These are phyloP conservation scores for Linurgus olivaceus DNA, from an alignment of 2,797 vertebrate species.

Conservation along the genomic window DNA sequence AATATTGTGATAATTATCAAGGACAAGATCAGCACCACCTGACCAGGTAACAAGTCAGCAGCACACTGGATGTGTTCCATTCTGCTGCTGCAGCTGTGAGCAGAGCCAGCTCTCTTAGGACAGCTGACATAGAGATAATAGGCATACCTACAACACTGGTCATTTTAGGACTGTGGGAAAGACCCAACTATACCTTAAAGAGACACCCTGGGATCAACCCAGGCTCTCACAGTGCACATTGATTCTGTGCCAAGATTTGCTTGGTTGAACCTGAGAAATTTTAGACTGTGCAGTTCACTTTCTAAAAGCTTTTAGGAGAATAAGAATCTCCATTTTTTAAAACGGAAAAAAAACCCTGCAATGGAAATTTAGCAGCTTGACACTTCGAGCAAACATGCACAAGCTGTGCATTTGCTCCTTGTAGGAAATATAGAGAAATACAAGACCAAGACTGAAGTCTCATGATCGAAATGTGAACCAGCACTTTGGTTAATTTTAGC, in stretches of 20 bases:
- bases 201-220: not conserved
- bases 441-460: not conserved
- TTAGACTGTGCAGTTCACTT: not conserved
- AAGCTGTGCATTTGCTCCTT: slow-evolving; percentile 1
- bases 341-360: not conserved
- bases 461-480: slow-evolving; percentile 3
- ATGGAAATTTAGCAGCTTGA: not conserved
- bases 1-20: not conserved
- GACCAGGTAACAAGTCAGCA: not conserved
- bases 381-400: not conserved
- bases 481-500: slow-evolving; percentile 37
- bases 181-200: not conserved
- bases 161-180: not conserved
- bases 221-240: not conserved
- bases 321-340: not conserved
- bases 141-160: not conserved
- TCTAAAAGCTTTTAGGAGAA: not conserved
- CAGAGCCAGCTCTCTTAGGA: not conserved
- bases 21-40: not conserved
- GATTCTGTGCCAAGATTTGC: not conserved
- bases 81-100: not conserved
- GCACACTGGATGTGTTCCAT: fast-evolving
- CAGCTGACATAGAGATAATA: fast-evolving
- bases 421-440: not conserved
- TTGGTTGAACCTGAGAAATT: not conserved